Evolutionary conservation across 2,888 invertebrate genomes (phyloP).

Genomic region (Alloplasta piceator): DNA sequence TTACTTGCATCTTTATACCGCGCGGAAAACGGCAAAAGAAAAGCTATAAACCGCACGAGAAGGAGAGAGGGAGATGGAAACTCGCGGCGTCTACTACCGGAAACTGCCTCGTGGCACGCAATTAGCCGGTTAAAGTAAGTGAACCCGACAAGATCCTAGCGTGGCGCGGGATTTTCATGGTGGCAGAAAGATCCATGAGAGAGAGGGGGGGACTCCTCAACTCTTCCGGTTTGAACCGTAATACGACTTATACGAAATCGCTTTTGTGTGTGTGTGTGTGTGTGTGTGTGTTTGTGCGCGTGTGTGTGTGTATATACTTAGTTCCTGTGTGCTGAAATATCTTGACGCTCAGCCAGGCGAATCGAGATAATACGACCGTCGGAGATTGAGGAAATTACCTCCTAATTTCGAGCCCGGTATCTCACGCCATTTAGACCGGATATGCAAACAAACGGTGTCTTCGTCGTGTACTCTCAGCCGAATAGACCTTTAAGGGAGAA

Average conservation of each 20-base stretch:
- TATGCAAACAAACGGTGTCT: too few relatives aligned
- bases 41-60: too few relatives aligned
- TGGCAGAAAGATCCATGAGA: conserved; percentile 35
- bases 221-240: conserved; percentile 54
- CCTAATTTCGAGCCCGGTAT: conserved; percentile 30
- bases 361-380: conserved; percentile 45
- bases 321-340: conserved; percentile 25
- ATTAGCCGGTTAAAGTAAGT: conserved; percentile 65
- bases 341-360: conserved; percentile 48
- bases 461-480: too few relatives aligned
- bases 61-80: conserved; percentile 18
- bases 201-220: conserved; percentile 39
- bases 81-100: conserved; percentile 35
- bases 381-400: conserved; percentile 51
- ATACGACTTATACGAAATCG: conserved; percentile 26
- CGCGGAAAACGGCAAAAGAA: conserved; percentile 26
- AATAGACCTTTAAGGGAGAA: too few relatives aligned
- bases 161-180: conserved; percentile 53
- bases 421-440: too few relatives aligned
- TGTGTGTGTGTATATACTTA: neutral
- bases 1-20: conserved; percentile 4
- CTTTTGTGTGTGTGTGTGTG: neutral
- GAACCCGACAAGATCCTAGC: conserved; percentile 48
- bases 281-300: neutral
- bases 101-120: conserved; percentile 58